Evolutionary conservation across 1,140 invertebrate species (phyloP).

Genomic region (Anadara kagoshimensis): DNA sequence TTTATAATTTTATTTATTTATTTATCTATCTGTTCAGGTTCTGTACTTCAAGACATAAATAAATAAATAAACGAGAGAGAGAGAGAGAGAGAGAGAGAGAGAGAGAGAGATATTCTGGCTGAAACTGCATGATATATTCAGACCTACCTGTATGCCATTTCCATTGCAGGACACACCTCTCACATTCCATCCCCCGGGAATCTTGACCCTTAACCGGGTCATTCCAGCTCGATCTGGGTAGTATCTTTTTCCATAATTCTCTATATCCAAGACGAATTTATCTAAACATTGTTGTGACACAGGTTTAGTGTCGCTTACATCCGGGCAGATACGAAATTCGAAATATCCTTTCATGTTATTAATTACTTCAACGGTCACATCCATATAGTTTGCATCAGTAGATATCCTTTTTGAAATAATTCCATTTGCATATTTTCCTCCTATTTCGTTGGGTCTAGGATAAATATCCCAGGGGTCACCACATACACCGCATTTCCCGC

Average conservation of each 20-base stretch:
- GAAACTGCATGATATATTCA: no score
- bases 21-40: no score
- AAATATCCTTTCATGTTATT: slow-evolving; percentile 56
- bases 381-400: slow-evolving; percentile 61
- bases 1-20: no score
- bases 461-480: slow-evolving; percentile 64
- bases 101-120: no score
- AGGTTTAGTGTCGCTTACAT: slow-evolving; percentile 64
- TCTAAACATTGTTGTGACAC: slow-evolving; percentile 55
- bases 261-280: slow-evolving; percentile 24
- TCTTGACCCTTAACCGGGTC: slow-evolving; percentile 46
- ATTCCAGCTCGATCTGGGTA: slow-evolving; percentile 18
- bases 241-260: slow-evolving; percentile 29
- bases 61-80: no score
- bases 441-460: slow-evolving; percentile 46
- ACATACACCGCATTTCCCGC: slow-evolving; percentile 72
- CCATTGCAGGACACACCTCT: slow-evolving; percentile 93
- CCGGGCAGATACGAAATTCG: slow-evolving; percentile 58
- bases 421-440: slow-evolving; percentile 46
- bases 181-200: slow-evolving; percentile 87
- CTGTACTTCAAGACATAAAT: no score
- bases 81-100: no score
- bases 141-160: slow-evolving; percentile 87
- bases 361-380: slow-evolving; percentile 49
- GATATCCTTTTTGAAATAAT: slow-evolving; percentile 48